Conservation (phyloP, 2,113 vertebrate genomes). For the Hemiprocne comata region DNA sequence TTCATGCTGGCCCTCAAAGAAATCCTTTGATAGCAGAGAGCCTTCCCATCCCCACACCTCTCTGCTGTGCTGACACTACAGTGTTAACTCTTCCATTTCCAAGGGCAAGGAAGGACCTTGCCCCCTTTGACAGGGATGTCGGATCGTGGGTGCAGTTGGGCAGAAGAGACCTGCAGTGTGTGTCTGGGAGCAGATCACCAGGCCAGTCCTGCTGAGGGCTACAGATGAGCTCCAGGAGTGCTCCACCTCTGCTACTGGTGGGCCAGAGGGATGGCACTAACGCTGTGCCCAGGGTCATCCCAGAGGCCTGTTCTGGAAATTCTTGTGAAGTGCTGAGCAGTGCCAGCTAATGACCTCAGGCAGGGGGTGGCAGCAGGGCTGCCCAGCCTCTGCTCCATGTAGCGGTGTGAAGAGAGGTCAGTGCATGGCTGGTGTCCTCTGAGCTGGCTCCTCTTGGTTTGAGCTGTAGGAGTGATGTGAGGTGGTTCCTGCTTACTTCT, state of each 20-base stretch:
- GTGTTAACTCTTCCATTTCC: not conserved
- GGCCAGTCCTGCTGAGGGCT: not conserved
- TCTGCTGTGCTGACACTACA: not conserved
- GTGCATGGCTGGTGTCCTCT: accelerated
- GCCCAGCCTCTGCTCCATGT: not conserved
- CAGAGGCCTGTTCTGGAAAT: not conserved
- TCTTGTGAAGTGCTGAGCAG: not conserved
- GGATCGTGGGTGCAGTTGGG: accelerated
- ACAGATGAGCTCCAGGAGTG: not conserved
- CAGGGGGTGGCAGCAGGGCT: not conserved
- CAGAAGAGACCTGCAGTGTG: not conserved
- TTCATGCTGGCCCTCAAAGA: not conserved
- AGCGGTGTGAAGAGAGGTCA: accelerated
- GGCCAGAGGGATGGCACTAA: not conserved
- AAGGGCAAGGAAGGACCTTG: not conserved
- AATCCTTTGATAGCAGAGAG: not conserved
- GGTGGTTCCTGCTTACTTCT: not conserved
- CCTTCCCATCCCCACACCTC: not conserved
- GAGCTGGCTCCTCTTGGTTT: accelerated
- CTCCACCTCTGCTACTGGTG: not conserved
- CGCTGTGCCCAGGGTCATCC: accelerated
- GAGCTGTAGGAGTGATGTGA: not conserved
- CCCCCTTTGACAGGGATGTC: not conserved
- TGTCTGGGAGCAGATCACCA: not conserved
- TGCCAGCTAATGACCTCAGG: not conserved